Evolutionary conservation across 2,888 invertebrate genomes (phyloP).

Genomic region (Drosophila testacea): DNA sequence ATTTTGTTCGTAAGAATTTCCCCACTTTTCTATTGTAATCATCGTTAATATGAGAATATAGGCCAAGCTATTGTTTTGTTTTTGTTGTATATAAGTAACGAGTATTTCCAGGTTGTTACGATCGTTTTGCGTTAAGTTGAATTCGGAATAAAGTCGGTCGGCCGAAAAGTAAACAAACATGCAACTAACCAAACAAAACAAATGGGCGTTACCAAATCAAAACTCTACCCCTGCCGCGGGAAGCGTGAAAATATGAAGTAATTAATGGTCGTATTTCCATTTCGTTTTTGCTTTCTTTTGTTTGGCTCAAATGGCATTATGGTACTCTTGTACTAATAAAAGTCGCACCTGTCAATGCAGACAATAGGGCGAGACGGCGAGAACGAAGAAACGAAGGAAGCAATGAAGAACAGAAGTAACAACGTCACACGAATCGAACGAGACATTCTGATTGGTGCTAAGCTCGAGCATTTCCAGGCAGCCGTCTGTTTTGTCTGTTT

Average conservation of each 20-base stretch:
- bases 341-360: conserved; percentile 74
- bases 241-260: conserved; percentile 60
- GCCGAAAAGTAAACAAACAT: conserved; percentile 72
- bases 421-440: conserved; percentile 48
- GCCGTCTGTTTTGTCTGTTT: conserved; percentile 39
- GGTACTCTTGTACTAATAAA: conserved; percentile 49
- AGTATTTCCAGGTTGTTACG: conserved; percentile 29
- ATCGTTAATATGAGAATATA: conserved; percentile 15
- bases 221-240: conserved; percentile 54
- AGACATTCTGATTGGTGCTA: conserved; percentile 57
- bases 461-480: conserved; percentile 54
- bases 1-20: neutral
- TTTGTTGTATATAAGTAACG: conserved; percentile 30
- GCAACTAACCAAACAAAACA: conserved; percentile 73
- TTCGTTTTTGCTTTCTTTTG: conserved; percentile 73
- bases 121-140: conserved; percentile 39
- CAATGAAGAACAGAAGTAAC: conserved; percentile 39
- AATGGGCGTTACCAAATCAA: conserved; percentile 72
- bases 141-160: conserved; percentile 36
- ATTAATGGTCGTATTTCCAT: conserved; percentile 73
- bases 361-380: conserved; percentile 14
- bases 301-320: conserved; percentile 53
- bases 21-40: conserved; percentile 15
- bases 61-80: conserved; percentile 19
- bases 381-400: conserved; percentile 34